Percentiles rank a stretch among this genome's conserved stretches.
These are phyloP conservation scores for Bufo bufo DNA, from an alignment of 2,113 vertebrate genomes.

Conservation along the genomic window DNA sequence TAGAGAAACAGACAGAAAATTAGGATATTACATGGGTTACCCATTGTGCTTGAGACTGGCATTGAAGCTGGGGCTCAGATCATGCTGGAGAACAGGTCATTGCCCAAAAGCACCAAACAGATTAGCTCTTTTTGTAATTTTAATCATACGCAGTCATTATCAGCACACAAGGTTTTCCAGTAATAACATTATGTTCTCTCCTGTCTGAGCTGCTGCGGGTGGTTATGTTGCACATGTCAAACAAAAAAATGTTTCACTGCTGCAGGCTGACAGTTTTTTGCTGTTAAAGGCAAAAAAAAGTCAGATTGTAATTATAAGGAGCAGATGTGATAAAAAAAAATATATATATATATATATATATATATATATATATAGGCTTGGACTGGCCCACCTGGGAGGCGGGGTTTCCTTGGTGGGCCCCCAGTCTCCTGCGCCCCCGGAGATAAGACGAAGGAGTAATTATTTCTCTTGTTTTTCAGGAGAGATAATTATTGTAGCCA, in stretches of 20 bases:
- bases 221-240: constrained; percentile 4
- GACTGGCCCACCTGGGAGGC: too few species aligned
- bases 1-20: neutral
- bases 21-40: too few species aligned
- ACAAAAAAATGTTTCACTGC: neutral
- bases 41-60: neutral
- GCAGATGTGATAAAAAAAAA: too few species aligned
- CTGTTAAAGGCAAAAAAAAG: neutral
- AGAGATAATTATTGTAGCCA: too few species aligned
- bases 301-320: neutral
- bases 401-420: too few species aligned
- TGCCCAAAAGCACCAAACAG: neutral
- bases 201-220: neutral
- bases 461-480: too few species aligned
- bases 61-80: neutral
- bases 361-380: too few species aligned
- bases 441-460: too few species aligned
- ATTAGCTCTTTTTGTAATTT: neutral
- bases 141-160: neutral
- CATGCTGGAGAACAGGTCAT: neutral
- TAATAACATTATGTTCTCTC: neutral
- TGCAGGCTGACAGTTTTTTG: neutral
- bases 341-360: too few species aligned
- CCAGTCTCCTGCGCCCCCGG: too few species aligned
- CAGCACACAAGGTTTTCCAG: neutral